Percentiles rank a stretch among this genome's conserved stretches.
These are phyloP conservation scores for Phrynosoma blainvillii DNA, from an alignment of 2,113 vertebrate genomes.

Conservation along the genomic window DNA sequence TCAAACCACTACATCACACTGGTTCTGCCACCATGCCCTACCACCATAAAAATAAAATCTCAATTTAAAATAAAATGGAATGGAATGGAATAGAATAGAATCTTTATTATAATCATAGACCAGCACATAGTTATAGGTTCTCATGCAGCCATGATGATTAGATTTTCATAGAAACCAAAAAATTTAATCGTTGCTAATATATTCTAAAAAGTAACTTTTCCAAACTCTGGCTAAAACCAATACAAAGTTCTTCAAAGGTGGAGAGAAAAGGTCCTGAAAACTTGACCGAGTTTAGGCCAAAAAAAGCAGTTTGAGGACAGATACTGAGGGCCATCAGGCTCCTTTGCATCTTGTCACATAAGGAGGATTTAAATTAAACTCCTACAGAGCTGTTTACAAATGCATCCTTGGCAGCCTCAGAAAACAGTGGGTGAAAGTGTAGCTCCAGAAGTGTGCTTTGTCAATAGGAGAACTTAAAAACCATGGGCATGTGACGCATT, in stretches of 20 bases:
- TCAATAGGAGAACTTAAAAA: background rate
- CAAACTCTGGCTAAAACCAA: background rate
- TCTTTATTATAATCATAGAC: too few relatives aligned
- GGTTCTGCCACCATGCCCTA: too few relatives aligned
- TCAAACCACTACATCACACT: too few relatives aligned
- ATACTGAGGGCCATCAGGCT: background rate
- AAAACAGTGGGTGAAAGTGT: background rate
- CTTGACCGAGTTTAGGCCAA: background rate
- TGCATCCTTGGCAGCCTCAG: background rate
- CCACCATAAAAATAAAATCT: background rate
- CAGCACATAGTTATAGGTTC: too few relatives aligned
- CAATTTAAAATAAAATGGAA: too few relatives aligned
- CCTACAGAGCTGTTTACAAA: conserved; percentile 2
- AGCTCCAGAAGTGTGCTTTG: background rate
- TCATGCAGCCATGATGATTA: background rate
- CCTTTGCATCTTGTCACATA: background rate
- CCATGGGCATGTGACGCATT: background rate
- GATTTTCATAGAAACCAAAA: background rate
- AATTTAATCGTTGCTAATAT: background rate
- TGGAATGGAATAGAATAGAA: too few relatives aligned
- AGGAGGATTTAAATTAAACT: conserved; percentile 14
- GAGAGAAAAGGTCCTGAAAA: background rate
- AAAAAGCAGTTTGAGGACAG: background rate
- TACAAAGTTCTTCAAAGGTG: background rate
- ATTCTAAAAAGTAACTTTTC: too few relatives aligned